These are phyloP conservation scores for Popillia japonica DNA, from an alignment of 1,140 invertebrate genomes.

Conservation along the genomic window DNA sequence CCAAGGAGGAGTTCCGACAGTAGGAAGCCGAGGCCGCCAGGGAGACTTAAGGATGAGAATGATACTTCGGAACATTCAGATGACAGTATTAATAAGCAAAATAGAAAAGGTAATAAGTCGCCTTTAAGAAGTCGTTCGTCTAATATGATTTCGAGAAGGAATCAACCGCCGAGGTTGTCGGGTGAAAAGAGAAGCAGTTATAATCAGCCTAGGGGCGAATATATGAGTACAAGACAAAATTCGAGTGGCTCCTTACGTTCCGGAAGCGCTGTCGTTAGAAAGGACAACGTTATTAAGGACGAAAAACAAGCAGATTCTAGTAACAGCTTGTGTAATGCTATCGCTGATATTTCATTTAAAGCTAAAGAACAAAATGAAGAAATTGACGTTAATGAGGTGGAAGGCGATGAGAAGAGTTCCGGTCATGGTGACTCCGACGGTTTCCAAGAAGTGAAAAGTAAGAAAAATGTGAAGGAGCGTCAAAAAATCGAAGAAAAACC, in stretches of 20 bases:
- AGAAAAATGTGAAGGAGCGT: conserved; percentile 75
- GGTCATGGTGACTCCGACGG: conserved; percentile 69
- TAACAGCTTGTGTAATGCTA: conserved; percentile 49
- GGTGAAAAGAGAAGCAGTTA: conserved; percentile 21
- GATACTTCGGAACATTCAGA: conserved; percentile 48
- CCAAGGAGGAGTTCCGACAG: conserved; percentile 37
- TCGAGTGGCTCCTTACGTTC: conserved; percentile 37
- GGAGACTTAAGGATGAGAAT: conserved; percentile 41
- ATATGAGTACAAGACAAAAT: conserved; percentile 40
- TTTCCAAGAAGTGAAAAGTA: conserved; percentile 87
- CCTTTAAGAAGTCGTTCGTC: neutral
- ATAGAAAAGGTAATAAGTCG: conserved; percentile 13
- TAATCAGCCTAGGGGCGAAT: neutral
- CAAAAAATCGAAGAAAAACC: conserved; percentile 65
- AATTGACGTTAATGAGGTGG: conserved; percentile 32
- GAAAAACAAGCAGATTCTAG: conserved; percentile 46
- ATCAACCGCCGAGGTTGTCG: conserved; percentile 37
- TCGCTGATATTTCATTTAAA: conserved; percentile 53
- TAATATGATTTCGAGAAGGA: neutral
- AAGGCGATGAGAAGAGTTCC: conserved; percentile 48
- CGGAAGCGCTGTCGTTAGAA: neutral
- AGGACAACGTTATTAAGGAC: conserved; percentile 40
- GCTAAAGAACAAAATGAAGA: conserved; percentile 50
- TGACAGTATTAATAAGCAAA: conserved; percentile 41
- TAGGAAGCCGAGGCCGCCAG: conserved; percentile 42